phyloP scores from a whole-genome alignment of 2,888 invertebrate genomes.

The Drosophila yooni region DNA sequence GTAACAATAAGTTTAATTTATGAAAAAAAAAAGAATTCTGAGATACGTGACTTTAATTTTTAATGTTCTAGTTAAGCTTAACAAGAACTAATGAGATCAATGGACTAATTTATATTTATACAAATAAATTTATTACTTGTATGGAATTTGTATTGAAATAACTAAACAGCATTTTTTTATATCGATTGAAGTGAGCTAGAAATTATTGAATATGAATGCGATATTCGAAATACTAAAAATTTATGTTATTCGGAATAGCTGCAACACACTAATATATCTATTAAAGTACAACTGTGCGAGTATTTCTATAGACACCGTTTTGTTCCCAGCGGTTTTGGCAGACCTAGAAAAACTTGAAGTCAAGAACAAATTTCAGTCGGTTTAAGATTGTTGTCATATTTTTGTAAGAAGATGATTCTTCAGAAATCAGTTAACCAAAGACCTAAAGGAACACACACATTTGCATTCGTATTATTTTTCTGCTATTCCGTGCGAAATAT shows the following conservation, averaged over 20 bases:
- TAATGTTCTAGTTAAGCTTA: not conserved
- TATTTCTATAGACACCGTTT: conserved; percentile 1
- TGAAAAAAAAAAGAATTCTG: not conserved
- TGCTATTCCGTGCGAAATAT: too few relatives aligned
- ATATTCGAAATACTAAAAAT: too few relatives aligned
- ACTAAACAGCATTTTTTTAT: not conserved
- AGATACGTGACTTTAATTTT: not conserved
- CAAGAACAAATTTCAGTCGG: conserved; percentile 40
- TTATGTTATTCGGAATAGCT: too few relatives aligned
- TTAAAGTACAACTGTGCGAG: not conserved
- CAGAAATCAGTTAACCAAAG: conserved; percentile 57
- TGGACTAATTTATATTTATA: not conserved
- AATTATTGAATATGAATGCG: too few relatives aligned
- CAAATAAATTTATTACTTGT: not conserved
- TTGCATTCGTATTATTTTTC: too few relatives aligned
- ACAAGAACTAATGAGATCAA: not conserved
- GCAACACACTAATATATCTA: not conserved
- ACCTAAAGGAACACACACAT: conserved; percentile 11
- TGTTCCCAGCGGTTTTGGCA: conserved; percentile 9
- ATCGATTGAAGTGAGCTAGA: too few relatives aligned
- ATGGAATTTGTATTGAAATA: not conserved
- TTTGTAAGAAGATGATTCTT: conserved; percentile 52
- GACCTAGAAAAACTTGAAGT: conserved; percentile 30
- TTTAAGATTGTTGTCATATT: conserved; percentile 49
- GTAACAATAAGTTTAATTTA: not conserved